Conservation (phyloP, 2,797 vertebrate species). For the Miichthys miiuy region DNA sequence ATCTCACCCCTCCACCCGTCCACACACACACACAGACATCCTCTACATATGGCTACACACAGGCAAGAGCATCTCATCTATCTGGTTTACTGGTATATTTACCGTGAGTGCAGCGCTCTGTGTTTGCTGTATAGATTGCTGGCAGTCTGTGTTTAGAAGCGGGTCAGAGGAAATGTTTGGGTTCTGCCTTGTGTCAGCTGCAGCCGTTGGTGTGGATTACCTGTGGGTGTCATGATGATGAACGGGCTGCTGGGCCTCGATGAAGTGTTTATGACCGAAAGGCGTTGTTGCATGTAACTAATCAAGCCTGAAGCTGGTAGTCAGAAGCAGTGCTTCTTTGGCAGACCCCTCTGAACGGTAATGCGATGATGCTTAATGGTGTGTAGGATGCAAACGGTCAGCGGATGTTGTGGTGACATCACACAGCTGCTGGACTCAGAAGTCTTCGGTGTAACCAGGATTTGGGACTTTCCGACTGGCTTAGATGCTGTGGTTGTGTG, state of each 20-base stretch:
- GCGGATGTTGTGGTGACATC: constrained; percentile 70
- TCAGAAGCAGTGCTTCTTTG: constrained; percentile 57
- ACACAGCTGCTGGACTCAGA: constrained; percentile 63
- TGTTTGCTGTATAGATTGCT: constrained; percentile 29
- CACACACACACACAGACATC: not conserved
- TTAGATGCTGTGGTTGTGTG: constrained; percentile 20
- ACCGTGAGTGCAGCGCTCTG: not conserved
- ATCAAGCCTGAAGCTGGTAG: constrained; percentile 76
- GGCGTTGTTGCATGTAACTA: constrained; percentile 87
- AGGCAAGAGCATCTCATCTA: constrained; percentile 4
- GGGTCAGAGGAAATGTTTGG: constrained; percentile 63
- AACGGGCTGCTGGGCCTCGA: constrained; percentile 75
- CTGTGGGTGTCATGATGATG: constrained; percentile 85
- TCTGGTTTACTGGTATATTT: constrained; percentile 9
- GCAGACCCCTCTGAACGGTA: constrained; percentile 47
- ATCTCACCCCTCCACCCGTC: not conserved
- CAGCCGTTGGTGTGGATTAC: constrained; percentile 81
- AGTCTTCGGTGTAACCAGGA: constrained; percentile 36
- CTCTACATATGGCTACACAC: not conserved
- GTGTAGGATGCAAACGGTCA: constrained; percentile 70
- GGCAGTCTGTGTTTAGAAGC: constrained; percentile 66
- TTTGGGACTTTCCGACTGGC: constrained; percentile 61
- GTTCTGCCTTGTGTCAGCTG: constrained; percentile 75
- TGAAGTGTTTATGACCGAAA: constrained; percentile 86
- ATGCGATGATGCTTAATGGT: constrained; percentile 70